phyloP scores from a whole-genome alignment of 2,113 vertebrate genomes.

The Todiramphus saurophagus region DNA sequence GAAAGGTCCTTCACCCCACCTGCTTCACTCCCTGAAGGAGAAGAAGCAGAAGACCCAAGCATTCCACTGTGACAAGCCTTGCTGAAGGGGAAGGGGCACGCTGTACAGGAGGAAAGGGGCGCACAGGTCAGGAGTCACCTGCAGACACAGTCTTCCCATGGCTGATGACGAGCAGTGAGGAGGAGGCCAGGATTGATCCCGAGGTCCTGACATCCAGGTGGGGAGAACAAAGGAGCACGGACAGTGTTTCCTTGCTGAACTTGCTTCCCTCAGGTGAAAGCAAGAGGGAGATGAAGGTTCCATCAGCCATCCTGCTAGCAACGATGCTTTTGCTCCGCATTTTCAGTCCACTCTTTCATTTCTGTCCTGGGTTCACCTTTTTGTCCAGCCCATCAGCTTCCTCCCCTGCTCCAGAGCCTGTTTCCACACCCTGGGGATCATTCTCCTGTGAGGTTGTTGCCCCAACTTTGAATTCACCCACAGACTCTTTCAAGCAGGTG shows the following conservation, averaged over 20 bases:
- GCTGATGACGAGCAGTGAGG: neutral
- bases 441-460: neutral
- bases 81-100: neutral
- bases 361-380: neutral
- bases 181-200: neutral
- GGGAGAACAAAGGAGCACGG: neutral
- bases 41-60: neutral
- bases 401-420: neutral
- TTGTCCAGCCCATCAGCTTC: neutral
- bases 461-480: neutral
- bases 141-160: neutral
- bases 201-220: neutral
- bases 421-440: fast-evolving
- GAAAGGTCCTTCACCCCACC: neutral
- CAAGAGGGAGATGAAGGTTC: neutral
- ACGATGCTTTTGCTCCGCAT: neutral
- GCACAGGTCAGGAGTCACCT: neutral
- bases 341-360: neutral
- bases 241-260: neutral
- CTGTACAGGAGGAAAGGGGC: neutral
- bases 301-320: neutral
- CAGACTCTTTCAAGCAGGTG: neutral
- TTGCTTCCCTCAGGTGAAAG: neutral
- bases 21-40: neutral
- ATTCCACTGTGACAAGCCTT: neutral